Percentiles rank a stretch among this genome's conserved stretches.
Conservation (phyloP, 2,888 invertebrate genomes). For the Drepana falcataria region DNA sequence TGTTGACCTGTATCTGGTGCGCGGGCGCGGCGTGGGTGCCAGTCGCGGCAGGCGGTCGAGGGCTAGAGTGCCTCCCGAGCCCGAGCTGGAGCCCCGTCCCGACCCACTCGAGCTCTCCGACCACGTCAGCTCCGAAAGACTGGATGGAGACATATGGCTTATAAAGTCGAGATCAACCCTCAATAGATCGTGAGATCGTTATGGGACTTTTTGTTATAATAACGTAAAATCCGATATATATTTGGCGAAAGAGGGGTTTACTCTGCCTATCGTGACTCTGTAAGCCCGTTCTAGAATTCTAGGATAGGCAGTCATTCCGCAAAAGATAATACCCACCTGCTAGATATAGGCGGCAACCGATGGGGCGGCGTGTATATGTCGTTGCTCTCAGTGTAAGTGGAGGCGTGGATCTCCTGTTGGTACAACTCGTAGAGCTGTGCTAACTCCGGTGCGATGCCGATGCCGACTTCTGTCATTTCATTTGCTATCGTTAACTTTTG, state of each 20-base stretch:
- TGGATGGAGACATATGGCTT: slow-evolving; percentile 11
- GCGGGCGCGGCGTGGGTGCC: slow-evolving; percentile 51
- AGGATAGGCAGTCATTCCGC: too few relatives aligned
- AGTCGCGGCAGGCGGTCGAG: slow-evolving; percentile 56
- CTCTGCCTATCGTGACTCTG: too few relatives aligned
- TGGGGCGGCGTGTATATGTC: slow-evolving; percentile 74
- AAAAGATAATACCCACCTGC: slow-evolving; percentile 55
- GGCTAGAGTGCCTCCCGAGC: slow-evolving; percentile 52
- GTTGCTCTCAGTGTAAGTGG: slow-evolving; percentile 83
- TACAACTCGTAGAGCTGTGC: slow-evolving; percentile 89
- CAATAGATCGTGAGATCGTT: too few relatives aligned
- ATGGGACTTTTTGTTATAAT: too few relatives aligned
- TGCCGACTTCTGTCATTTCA: slow-evolving; percentile 76
- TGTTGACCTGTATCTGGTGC: slow-evolving; percentile 58
- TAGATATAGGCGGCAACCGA: slow-evolving; percentile 81
- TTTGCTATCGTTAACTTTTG: too few relatives aligned
- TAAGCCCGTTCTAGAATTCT: too few relatives aligned
- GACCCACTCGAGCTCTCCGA: slow-evolving; percentile 73
- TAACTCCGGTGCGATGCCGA: slow-evolving; percentile 85
- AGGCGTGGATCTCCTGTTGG: slow-evolving; percentile 92
- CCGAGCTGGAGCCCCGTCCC: slow-evolving; percentile 70
- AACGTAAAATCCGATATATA: too few relatives aligned
- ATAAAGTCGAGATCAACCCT: too few relatives aligned
- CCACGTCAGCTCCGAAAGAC: slow-evolving; percentile 67
- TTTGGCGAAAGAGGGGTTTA: too few relatives aligned